Base-by-base conservation (phyloP, 2,797 vertebrate genomes). In the Syncerus caffer region DNA sequence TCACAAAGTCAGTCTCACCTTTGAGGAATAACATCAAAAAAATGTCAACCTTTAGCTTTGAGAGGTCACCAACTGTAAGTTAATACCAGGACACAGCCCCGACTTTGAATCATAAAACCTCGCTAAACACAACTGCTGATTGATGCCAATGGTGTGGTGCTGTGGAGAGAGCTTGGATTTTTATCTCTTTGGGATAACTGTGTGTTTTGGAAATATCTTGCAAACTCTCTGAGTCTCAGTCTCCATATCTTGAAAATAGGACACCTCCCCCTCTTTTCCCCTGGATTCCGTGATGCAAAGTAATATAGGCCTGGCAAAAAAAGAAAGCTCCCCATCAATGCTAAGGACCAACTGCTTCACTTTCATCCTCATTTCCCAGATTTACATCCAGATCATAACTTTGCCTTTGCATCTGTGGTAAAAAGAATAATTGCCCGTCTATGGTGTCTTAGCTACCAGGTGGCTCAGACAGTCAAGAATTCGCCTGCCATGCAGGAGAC, bases 1-100 rank as follows among this genome's bases (percentile, higher is more conserved):
- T 98, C 93, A 74, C 1, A 0, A 97, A 95, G 86, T 50, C 15
- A 62, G 67, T 85, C 91, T 97, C 97, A 98, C 94, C 95, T 98
- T 97, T 97, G 94, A 97, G 83, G 79, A 97, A 88, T 95, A 94
- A 96, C 94, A 93, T 76, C 84, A 92, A 91, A 92, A 91, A 90
- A 82, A 92, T 42, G 50, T 95, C 91, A 96, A 57, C 21, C 79
- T 74, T 94, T 78, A 38, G 67, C 91, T 96, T 71, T 85, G 85
- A 96, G 93, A 96, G 93, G 85, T 96, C 76, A 91, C 92, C 83
- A 38, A 82, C 42, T 87, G 21, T 82, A 97, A 97, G 96, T 89
- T 96, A 88, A 92, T 91, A 87, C 87, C 53, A 79, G 53, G 85
- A 74, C 53, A 25, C 45, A 85, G 89, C 10, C 27, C 29, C 19